Percentiles rank a stretch among this genome's conserved stretches.
These are phyloP conservation scores for Camponotus pennsylvanicus DNA, from an alignment of 1,140 invertebrate genomes.

Conservation along the genomic window DNA sequence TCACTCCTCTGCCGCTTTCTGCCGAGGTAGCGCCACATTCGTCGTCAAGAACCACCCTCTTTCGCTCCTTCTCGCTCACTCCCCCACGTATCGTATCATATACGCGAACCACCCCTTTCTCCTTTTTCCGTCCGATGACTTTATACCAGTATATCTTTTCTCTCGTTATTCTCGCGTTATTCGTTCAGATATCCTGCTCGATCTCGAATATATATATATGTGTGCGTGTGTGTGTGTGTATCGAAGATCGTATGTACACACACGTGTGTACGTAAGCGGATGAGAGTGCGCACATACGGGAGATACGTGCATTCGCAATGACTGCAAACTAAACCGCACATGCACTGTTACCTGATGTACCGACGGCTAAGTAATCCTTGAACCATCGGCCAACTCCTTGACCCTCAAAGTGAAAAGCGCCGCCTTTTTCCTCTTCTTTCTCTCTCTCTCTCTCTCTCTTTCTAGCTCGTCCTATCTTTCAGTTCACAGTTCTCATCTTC, in stretches of 20 bases:
- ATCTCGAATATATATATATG: not conserved
- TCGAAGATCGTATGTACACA: constrained; percentile 2
- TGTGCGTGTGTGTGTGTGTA: not conserved
- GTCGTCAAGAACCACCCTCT: constrained; percentile 71
- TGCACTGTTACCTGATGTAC: constrained; percentile 67
- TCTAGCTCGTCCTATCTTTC: not conserved
- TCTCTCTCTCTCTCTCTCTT: not conserved
- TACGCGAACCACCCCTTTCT: constrained; percentile 55
- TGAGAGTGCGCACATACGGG: constrained; percentile 13
- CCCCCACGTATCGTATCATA: constrained; percentile 36
- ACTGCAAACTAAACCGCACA: constrained; percentile 63
- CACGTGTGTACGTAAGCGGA: constrained; percentile 4
- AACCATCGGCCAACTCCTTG: constrained; percentile 74
- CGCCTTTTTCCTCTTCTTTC: constrained; percentile 16
- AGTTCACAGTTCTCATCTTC: not conserved
- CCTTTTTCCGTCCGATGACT: constrained; percentile 1
- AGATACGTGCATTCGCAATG: constrained; percentile 33
- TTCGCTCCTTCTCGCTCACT: constrained; percentile 17
- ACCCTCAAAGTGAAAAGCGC: constrained; percentile 75
- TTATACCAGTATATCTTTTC: constrained; percentile 3
- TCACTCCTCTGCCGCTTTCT: constrained; percentile 79
- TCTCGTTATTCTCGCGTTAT: constrained; percentile 32
- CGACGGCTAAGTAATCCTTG: constrained; percentile 72
- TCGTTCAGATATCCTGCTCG: constrained; percentile 9
- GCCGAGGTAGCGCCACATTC: constrained; percentile 82